A percentile compares a stretch with the other conserved stretches of the same genome.
Evolutionary conservation across 1,140 invertebrate species (phyloP).

Genomic region (Neodiprion fabricii): DNA sequence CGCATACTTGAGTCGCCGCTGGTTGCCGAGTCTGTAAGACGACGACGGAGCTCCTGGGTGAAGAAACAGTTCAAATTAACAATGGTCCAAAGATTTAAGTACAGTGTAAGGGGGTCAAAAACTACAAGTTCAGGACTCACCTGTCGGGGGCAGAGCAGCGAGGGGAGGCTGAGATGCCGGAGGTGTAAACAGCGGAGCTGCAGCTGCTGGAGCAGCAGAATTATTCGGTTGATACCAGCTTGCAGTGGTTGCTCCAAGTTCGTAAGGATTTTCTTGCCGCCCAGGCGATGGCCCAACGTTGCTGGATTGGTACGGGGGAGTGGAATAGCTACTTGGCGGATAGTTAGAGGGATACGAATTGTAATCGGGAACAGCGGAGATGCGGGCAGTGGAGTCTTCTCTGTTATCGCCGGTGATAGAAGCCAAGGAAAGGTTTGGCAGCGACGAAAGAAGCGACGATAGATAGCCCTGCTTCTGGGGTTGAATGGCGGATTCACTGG

Average conservation of each 20-base stretch:
- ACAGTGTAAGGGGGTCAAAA: constrained; percentile 21
- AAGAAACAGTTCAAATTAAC: constrained; percentile 13
- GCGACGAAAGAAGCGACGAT: constrained; percentile 52
- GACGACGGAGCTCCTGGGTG: constrained; percentile 37
- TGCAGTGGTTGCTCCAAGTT: constrained; percentile 10
- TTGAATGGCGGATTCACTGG: constrained; percentile 32
- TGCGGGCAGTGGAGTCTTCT: constrained; percentile 1
- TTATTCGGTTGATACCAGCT: too few relatives aligned
- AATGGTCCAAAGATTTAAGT: constrained; percentile 20
- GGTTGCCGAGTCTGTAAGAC: constrained; percentile 55
- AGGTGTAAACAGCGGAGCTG: neutral
- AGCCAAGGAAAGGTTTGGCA: constrained; percentile 51
- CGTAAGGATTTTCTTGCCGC: constrained; percentile 26
- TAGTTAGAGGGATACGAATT: constrained; percentile 25
- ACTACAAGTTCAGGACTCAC: neutral
- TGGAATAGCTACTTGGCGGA: constrained; percentile 9
- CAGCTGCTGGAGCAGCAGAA: neutral
- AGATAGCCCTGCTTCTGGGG: constrained; percentile 48
- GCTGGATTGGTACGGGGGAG: neutral
- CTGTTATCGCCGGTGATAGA: constrained; percentile 36
- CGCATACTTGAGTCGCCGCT: constrained; percentile 54
- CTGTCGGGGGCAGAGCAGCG: constrained; percentile 26
- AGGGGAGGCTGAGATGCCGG: constrained; percentile 23
- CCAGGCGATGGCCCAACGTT: constrained; percentile 19
- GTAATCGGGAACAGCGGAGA: neutral